A percentile compares a stretch with the other conserved stretches of the same genome.
Evolutionary conservation across 2,888 invertebrate species (phyloP).

Genomic region (Lapara coniferarum): DNA sequence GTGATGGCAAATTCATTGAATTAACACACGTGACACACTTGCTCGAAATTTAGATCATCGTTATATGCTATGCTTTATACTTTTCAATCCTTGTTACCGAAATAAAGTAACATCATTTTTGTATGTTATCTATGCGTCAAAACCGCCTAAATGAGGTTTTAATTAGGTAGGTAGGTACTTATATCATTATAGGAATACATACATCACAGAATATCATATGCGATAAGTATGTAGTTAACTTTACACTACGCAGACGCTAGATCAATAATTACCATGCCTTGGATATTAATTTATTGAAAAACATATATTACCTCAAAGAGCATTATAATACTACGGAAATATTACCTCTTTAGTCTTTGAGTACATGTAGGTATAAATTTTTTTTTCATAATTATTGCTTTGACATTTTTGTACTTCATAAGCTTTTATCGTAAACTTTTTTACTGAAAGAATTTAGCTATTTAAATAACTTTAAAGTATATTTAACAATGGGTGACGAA

Average conservation of each 20-base stretch:
- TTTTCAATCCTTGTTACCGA: neutral
- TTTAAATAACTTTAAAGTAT: neutral
- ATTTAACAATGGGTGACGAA: slow-evolving; percentile 62
- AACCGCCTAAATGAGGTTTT: neutral
- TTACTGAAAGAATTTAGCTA: neutral
- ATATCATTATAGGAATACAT: no score
- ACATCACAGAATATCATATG: no score
- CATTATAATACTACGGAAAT: no score
- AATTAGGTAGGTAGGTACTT: neutral
- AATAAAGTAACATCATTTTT: neutral
- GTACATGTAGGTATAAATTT: neutral
- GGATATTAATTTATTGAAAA: no score
- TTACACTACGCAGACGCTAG: no score
- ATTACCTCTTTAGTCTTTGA: no score
- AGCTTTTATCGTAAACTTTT: neutral
- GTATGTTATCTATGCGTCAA: neutral
- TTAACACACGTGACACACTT: slow-evolving; percentile 71
- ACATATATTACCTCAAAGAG: no score
- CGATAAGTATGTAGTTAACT: no score
- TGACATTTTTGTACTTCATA: slow-evolving; percentile 5
- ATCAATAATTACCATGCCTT: no score
- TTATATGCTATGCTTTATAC: slow-evolving; percentile 31
- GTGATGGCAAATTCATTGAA: slow-evolving; percentile 72
- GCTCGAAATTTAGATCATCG: slow-evolving; percentile 50
- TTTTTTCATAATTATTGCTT: neutral